Evolutionary conservation across 2,888 invertebrate genomes (phyloP), one percentile per base, ranked within the genome.

Genomic region (Himalopsyche japonica): DNA sequence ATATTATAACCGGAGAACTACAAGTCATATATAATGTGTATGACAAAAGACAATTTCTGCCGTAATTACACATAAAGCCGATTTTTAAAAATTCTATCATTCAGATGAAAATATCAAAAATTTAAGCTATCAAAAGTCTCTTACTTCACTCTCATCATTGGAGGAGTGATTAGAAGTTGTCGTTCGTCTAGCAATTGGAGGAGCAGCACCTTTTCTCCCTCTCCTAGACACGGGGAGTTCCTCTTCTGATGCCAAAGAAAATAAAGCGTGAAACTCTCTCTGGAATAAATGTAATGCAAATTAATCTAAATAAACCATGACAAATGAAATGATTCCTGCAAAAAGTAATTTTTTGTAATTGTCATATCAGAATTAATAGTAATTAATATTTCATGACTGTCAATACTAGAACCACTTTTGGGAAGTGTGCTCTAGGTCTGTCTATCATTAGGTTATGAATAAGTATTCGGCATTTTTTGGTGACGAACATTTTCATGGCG

Each of bases 221-320:
- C 94, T 93, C 88, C 93, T 93, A 88, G 92, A 94, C 89, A 93
- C 94, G 87, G 92, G 94, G 84, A 95, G 93, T 89, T 97, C 97
- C 89, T 97, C 97, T 89, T 97, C 97, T 90, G 97, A 98, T 43
- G 97, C 97, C 88, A 98, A 92, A 8, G 97, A 96, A 90, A 98
- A 96, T 88, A 98, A 92, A 89, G 98, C 97, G 89, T 96, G 95
- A 91, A 97, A 98, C 92, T 96, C 97, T 91, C 96, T 96, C 94
- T 94, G 90, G 86, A 92, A 91, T 84, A 82, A 88, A 3, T 30
- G 30, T 27, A 70, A 70, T 27, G n/a, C n/a, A 57, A 4, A 84
- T 84, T 81, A 47, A 84, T 15, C 15, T 4, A 15, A 3, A 4
- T 37, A 37, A 8, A 43, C 7, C 3, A 15, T 15, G 43, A 43